Evolutionary conservation across 2,113 vertebrate species (phyloP).

Genomic region (Petromus typicus): DNA sequence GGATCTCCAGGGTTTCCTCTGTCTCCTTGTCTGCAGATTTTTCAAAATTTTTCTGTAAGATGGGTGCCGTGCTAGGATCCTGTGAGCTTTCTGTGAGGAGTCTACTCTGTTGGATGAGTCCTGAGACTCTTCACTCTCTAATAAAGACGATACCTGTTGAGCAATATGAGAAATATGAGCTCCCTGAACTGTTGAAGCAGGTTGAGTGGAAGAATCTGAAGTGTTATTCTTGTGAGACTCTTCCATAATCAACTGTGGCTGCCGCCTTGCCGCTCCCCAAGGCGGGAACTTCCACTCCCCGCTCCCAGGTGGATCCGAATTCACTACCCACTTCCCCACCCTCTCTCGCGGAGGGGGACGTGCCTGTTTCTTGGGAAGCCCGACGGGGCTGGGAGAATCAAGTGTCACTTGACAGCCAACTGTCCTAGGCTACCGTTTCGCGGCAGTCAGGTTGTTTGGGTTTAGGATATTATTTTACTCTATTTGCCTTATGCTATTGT

Average conservation of each 20-base stretch:
- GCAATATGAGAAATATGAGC: slow-evolving; percentile 88
- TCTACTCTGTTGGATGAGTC: slow-evolving; percentile 94
- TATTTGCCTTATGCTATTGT: slow-evolving; percentile 51
- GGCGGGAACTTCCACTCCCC: no score
- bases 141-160: slow-evolving; percentile 89
- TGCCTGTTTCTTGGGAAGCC: not conserved
- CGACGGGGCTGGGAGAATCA: slow-evolving; percentile 50
- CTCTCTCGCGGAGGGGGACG: slow-evolving; percentile 56
- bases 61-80: slow-evolving; percentile 93
- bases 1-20: slow-evolving; percentile 89
- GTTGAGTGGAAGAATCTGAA: slow-evolving; percentile 81
- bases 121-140: slow-evolving; percentile 95
- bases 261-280: no score
- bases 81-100: slow-evolving; percentile 92
- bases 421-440: slow-evolving; percentile 44
- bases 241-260: slow-evolving; percentile 88
- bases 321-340: not conserved
- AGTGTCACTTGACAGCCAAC: slow-evolving; percentile 54
- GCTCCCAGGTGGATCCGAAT: no score
- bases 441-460: slow-evolving; percentile 14
- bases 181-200: slow-evolving; percentile 87
- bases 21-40: slow-evolving; percentile 92
- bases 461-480: not conserved
- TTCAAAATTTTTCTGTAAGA: slow-evolving; percentile 96
- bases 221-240: slow-evolving; percentile 86